Evolutionary conservation across 2,888 invertebrate genomes (phyloP).

Genomic region (Volucella zonaria): DNA sequence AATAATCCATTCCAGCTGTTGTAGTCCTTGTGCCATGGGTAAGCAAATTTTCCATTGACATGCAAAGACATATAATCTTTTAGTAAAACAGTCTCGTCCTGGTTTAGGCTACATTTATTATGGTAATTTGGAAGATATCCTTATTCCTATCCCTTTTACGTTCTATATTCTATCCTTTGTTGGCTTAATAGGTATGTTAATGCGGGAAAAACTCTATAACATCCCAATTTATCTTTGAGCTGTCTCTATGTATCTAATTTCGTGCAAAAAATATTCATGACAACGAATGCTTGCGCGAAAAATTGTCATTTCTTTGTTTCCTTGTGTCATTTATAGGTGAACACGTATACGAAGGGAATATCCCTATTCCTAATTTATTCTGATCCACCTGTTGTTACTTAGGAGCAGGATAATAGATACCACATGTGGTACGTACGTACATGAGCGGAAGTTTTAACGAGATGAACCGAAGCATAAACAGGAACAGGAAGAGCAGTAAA

Average conservation of each 20-base stretch:
- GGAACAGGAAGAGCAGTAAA: too few relatives aligned
- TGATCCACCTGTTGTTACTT: constrained; percentile 28
- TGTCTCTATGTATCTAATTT: constrained; percentile 10
- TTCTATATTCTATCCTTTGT: background rate
- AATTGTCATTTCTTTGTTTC: constrained; percentile 13
- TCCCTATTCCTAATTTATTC: constrained; percentile 10
- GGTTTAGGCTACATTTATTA: constrained; percentile 21
- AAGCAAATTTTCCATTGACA: background rate
- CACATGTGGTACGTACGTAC: background rate
- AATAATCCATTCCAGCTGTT: too few relatives aligned
- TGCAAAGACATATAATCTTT: constrained; percentile 6
- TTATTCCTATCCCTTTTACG: too few relatives aligned
- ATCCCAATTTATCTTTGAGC: background rate
- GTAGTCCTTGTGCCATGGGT: too few relatives aligned
- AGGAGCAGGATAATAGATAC: background rate
- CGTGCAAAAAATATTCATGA: constrained; percentile 33
- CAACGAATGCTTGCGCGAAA: constrained; percentile 15
- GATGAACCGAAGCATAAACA: background rate
- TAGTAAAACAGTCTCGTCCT: background rate
- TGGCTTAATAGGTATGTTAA: constrained; percentile 25
- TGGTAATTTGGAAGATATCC: background rate
- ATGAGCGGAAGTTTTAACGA: constrained; percentile 30
- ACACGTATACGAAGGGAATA: background rate
- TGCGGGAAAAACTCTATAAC: background rate
- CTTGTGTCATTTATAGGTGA: background rate